Evolutionary conservation across 2,113 vertebrate species (phyloP), one percentile per base, ranked within the genome.

Genomic region (Cynoglossus semilaevis): DNA sequence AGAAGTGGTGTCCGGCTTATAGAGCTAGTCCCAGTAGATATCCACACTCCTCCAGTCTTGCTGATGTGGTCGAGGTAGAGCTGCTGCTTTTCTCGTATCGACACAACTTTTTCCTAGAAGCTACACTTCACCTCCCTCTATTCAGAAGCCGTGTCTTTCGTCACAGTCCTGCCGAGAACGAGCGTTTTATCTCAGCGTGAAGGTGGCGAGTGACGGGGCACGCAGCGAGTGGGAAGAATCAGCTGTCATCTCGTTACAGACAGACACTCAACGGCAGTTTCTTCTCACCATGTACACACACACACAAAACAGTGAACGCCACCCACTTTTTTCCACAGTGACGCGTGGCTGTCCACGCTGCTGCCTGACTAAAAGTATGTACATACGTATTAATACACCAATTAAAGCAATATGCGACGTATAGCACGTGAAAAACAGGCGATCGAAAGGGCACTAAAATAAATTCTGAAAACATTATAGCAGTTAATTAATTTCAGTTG

Each of bases 211-310:
- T 3, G 62, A 14, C 57, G 1, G 63, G 50, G 51, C 42, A 1
- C 15, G 43, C 62, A 38, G 22, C 38, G 54, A 53, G 73, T 19
- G 46, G 38, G 14, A 8, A 41, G 11, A 51, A 55, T 88, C 88
- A 90, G 90, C 89, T 92, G 89, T 92, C 88, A 91, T 81, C 79
- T 63, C 67, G 17, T 58, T 59, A 57, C 42, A 47, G 58, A 17
- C 65, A 51, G 48, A 68, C 48, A 58, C 11, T 17, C 72, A 40
- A 13, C 3, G 8, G 37, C 37, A 41, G 38, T 14, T 41, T 41
- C 45, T 67, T 34, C 58, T 76, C 53, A 79, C 87, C 87, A 83
- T 81, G 82, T 85, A 86, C 75, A 70, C 84, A 76, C 52, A 35
- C 35, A 68, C 84, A 76, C 52, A 29, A 18, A 50, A 53, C 81